Evolutionary conservation across 2,797 vertebrate species (phyloP), one percentile per base, ranked within the genome.

Genomic region (Aratinga solstitialis): DNA sequence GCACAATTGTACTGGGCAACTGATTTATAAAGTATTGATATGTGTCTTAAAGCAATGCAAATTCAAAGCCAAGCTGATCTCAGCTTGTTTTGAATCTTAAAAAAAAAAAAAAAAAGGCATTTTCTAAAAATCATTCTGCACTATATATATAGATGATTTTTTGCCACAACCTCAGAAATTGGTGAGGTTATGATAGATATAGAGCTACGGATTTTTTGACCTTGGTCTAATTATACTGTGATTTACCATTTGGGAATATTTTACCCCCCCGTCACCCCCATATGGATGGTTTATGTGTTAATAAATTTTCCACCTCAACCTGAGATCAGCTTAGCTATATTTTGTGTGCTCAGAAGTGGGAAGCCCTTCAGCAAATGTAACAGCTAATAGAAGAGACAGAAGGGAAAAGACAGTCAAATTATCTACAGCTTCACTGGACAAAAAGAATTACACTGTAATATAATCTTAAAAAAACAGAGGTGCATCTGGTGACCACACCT

Each of bases 11-110:
- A 51, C 56, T 19, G 69, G 74, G 71, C 32, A 93, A 84, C 61
- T n/a, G 59, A 94, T 84, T 96, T 94, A 87, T 61, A 59, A 94
- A 87, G 54, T 88, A 84, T 87, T 84, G 73, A 79, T 90, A 93
- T 13, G 29, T 73, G 61, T 65, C 75, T 96, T 68, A 90, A 89
- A 89, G 65, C 38, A 89, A 9, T 22, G 45, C 11, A 82, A 87
- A 94, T 61, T 67, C 73, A 79, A 90, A 90, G 40, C 36, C 59
- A 80, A 84, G 45, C 3, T 74, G n/a, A 87, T 74, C 20, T 85
- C 79, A 74, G 27, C 20, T 78, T 78, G 38, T 11, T 72, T 88
- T 71, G 50, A 76, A 51, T 72, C 22, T 81, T 54, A 59, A 71
- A 53, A 78, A 51, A 3, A 7, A 43, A 34, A 43, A 42, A 42